phyloP scores from a whole-genome alignment of 2,113 vertebrate species.

The Rhombomys opimus region DNA sequence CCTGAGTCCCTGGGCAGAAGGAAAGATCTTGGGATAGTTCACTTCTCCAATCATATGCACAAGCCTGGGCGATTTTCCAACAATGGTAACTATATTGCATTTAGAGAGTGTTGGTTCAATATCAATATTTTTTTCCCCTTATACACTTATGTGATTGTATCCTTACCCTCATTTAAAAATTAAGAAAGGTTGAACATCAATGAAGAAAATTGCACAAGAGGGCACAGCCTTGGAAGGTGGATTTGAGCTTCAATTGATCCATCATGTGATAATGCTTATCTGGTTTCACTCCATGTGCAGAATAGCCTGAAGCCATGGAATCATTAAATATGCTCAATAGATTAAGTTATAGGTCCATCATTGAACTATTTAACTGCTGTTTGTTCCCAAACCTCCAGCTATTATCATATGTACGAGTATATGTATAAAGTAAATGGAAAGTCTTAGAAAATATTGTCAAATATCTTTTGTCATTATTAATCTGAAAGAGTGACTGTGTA shows the following conservation, averaged over 20 bases:
- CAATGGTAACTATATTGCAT: neutral
- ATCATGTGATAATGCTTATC: neutral
- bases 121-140: neutral
- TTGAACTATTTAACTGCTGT: neutral
- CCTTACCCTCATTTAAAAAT: neutral
- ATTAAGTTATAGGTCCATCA: neutral
- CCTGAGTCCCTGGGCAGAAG: neutral
- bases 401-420: neutral
- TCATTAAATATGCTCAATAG: neutral
- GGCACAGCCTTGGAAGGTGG: neutral
- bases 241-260: neutral
- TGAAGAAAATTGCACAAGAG: neutral
- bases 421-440: neutral
- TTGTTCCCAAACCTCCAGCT: neutral
- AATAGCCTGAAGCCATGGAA: neutral
- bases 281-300: neutral
- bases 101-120: neutral
- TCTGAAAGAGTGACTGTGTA: neutral
- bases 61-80: neutral
- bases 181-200: neutral
- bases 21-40: neutral
- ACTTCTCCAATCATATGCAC: neutral
- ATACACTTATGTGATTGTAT: neutral
- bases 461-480: neutral
- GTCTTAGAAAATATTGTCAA: slow-evolving; percentile 30